phyloP scores from a whole-genome alignment of 2,113 vertebrate genomes.

The Eulemur rufifrons region DNA sequence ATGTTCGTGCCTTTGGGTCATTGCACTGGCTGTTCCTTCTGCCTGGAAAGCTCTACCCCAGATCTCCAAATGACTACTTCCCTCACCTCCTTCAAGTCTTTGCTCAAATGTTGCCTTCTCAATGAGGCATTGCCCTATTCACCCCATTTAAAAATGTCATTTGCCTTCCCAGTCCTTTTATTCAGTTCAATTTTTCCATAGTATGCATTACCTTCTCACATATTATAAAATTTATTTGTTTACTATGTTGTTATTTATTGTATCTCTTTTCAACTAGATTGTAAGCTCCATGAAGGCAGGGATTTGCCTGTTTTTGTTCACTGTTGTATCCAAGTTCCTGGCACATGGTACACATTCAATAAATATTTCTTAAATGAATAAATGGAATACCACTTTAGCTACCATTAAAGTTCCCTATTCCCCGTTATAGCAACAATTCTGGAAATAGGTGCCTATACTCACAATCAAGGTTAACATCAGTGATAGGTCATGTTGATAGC shows the following conservation, averaged over 20 bases:
- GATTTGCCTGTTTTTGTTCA: background rate
- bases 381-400: background rate
- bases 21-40: background rate
- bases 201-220: background rate
- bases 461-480: background rate
- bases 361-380: background rate
- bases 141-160: background rate
- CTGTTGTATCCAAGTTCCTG: background rate
- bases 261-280: background rate
- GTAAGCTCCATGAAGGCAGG: background rate
- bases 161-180: background rate
- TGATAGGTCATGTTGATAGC: background rate
- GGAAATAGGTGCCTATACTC: background rate
- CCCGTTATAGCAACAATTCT: background rate
- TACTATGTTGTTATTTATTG: background rate
- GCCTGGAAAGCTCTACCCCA: background rate
- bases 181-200: background rate
- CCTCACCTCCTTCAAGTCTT: background rate
- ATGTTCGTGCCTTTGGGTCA: background rate
- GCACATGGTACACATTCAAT: background rate
- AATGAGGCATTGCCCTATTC: background rate
- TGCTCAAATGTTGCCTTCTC: background rate
- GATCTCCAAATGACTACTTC: background rate
- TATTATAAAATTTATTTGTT: background rate
- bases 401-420: background rate